Evolutionary conservation across 92 coral and sea anemone genomes (phyloP), one percentile per base, ranked within the genome.

Genomic region (Heliopora coerulea): DNA sequence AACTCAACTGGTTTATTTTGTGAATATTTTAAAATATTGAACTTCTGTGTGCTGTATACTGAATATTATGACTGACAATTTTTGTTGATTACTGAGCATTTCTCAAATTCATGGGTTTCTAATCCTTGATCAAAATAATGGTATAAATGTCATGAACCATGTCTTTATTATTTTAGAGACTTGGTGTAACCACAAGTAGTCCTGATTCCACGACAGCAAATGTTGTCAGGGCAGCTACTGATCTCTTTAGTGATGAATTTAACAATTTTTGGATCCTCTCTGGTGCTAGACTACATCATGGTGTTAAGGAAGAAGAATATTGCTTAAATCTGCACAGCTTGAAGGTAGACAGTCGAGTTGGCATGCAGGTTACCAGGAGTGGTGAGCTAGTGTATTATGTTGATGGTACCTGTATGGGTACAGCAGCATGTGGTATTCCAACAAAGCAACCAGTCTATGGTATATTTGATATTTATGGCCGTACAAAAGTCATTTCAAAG

Each of bases 381-480:
- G 99, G 99, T 1, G 69, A 95, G 50, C 82, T 95, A 59, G 83
- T 83, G 44, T 95, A 78, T 68, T 95, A 78, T 66, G 85, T 78
- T n/a, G 87, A 95, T 82, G 96, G 96, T 19, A 70, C 84, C 0
- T 75, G 78, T 56, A 83, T 90, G 82, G 99, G 99, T 15, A 78
- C 84, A 23, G 99, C 99, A 29, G 89, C 89, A 60, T 49, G 87
- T 34, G 91, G 83, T 28, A 86, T 95, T 57, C 99, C 99, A 56
- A 79, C 80, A 8, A 84, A 86, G 50, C 90, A 88, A 49, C 93
- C 89, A 31, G 68, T 95, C 19, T 95, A 81, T 88, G 93, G 79
- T 70, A 70, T 90, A 62, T 88, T 90, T 86, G 99, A 95, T 86
- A 96, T 95, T 56, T 95, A 95, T 81, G 99, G 99, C 56, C 78